Conservation (phyloP, 2,113 vertebrate genomes). For the Perccottus glenii region DNA sequence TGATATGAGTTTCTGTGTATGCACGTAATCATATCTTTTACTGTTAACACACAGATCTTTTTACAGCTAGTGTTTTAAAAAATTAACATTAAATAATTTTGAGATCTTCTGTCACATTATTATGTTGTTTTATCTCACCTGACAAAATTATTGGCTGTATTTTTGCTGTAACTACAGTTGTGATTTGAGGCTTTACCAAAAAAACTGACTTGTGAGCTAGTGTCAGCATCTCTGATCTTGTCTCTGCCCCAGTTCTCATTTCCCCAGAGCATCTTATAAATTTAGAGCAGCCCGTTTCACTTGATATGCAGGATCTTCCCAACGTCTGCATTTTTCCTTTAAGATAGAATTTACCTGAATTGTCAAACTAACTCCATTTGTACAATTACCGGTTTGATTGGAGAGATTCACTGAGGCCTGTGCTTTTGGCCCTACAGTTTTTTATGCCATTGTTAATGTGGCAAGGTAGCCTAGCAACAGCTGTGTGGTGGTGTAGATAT, state of each 20-base stretch:
- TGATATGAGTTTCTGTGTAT: too few species aligned
- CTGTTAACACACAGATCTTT: too few species aligned
- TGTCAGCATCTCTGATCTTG: slow-evolving; percentile 53
- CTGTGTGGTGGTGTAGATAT: slow-evolving; percentile 42
- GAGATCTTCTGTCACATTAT: neutral
- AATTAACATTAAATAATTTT: neutral
- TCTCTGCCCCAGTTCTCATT: slow-evolving; percentile 39
- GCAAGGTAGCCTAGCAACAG: slow-evolving; percentile 73
- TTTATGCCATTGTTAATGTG: slow-evolving; percentile 30
- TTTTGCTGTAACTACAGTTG: slow-evolving; percentile 16
- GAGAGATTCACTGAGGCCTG: neutral
- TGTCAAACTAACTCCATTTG: slow-evolving; percentile 1
- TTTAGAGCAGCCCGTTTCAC: slow-evolving; percentile 27
- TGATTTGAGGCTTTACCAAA: slow-evolving; percentile 9
- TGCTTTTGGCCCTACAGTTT: slow-evolving; percentile 4
- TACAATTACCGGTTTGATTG: neutral
- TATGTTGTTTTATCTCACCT: slow-evolving; percentile 7
- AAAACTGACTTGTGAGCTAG: slow-evolving; percentile 16
- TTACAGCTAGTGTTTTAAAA: too few species aligned
- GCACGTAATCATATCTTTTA: neutral
- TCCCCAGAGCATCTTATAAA: slow-evolving; percentile 37
- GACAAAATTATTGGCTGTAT: slow-evolving; percentile 2
- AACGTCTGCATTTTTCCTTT: slow-evolving; percentile 33
- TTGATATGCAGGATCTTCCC: slow-evolving; percentile 17
- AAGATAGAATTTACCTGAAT: slow-evolving; percentile 30